These are phyloP conservation scores for Atopsyche davidsoni DNA, from an alignment of 1,140 invertebrate species.

Conservation along the genomic window DNA sequence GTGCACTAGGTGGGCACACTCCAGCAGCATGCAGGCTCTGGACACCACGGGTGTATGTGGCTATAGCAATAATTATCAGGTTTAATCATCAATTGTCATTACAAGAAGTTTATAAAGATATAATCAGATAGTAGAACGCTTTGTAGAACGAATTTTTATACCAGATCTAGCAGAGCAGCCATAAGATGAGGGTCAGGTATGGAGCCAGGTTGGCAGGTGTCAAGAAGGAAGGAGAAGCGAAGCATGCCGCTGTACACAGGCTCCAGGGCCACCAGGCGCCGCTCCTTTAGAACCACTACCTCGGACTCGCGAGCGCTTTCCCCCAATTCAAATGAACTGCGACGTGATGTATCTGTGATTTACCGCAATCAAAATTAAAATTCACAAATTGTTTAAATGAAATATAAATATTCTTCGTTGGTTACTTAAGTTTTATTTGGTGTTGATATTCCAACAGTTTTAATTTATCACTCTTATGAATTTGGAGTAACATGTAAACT, in stretches of 20 bases:
- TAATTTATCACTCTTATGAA: neutral
- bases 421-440: too few relatives aligned
- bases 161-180: constrained; percentile 91
- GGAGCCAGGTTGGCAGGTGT: constrained; percentile 90
- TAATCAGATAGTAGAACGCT: too few relatives aligned
- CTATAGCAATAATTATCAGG: too few relatives aligned
- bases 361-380: neutral
- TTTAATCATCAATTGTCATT: too few relatives aligned
- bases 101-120: too few relatives aligned
- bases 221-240: constrained; percentile 82
- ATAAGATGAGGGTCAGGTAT: constrained; percentile 94
- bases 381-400: neutral
- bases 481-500: constrained; percentile 36
- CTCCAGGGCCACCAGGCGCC: constrained; percentile 67
- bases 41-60: constrained; percentile 89
- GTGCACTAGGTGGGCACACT: constrained; percentile 95
- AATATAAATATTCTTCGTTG: constrained; percentile 7
- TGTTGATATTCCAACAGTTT: too few relatives aligned
- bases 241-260: constrained; percentile 75
- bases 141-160: too few relatives aligned
- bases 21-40: constrained; percentile 83
- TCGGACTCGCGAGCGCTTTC: constrained; percentile 74
- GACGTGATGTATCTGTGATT: constrained; percentile 66
- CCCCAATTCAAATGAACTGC: constrained; percentile 75
- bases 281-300: constrained; percentile 79